phyloP scores from a whole-genome alignment of 2,113 vertebrate species.

The Aleadryas rufinucha region DNA sequence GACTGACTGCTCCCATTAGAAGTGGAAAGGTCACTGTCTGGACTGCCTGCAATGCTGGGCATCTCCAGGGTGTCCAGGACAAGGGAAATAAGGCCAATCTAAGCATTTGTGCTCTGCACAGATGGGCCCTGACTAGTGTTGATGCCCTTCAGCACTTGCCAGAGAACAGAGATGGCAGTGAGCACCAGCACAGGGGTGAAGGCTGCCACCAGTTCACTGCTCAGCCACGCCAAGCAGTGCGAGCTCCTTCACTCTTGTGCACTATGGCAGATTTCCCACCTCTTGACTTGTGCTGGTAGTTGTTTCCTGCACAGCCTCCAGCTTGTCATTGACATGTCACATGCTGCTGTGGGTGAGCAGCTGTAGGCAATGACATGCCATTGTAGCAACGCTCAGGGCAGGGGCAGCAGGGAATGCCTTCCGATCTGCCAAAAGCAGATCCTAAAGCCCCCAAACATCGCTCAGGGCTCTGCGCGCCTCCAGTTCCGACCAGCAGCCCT shows the following conservation, averaged over 20 bases:
- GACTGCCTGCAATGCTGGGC: background rate
- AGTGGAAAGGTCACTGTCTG: background rate
- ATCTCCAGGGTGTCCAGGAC: background rate
- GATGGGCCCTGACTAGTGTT: background rate
- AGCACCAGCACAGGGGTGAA: background rate
- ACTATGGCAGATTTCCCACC: background rate
- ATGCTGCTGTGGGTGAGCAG: background rate
- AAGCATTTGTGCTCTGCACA: background rate
- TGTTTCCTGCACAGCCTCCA: background rate
- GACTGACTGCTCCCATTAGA: background rate
- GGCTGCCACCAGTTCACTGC: background rate
- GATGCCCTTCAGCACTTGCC: background rate
- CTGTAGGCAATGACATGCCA: background rate
- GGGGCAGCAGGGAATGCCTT: background rate
- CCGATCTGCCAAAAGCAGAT: background rate
- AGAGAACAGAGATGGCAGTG: background rate
- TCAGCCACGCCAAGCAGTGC: background rate
- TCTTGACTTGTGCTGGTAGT: background rate
- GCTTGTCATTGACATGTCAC: background rate
- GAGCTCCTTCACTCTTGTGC: background rate
- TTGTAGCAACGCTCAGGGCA: background rate
- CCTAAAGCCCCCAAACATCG: accelerated
- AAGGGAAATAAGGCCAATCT: background rate
- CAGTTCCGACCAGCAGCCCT: background rate
- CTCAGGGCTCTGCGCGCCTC: accelerated